Evolutionary conservation across 2,797 vertebrate species (phyloP).

Genomic region (Buphagus erythrorhynchus): DNA sequence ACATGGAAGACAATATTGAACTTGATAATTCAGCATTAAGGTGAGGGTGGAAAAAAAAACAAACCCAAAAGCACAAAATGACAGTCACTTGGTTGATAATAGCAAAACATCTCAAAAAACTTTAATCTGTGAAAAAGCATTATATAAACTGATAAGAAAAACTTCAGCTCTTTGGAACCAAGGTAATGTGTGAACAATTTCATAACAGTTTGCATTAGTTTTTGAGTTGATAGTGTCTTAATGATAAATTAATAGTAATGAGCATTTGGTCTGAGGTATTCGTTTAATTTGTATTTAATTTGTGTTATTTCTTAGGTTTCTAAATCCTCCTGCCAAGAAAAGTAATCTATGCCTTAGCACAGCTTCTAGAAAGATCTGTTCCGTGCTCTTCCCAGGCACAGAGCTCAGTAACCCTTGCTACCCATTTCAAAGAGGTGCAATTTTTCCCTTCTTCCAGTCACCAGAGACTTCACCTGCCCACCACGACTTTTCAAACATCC

Average conservation of each 20-base stretch:
- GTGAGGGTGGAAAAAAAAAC: accelerated
- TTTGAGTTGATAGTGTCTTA: not conserved
- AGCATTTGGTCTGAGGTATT: not conserved
- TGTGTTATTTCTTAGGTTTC: not conserved
- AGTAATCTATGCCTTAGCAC: not conserved
- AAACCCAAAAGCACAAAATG: not conserved
- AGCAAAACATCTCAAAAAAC: not conserved
- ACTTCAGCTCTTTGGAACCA: not conserved
- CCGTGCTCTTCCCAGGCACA: too few species aligned
- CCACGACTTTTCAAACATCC: accelerated
- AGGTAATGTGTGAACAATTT: not conserved
- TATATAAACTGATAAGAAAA: not conserved
- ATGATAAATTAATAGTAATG: not conserved
- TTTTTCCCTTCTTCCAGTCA: not conserved
- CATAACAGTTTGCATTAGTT: not conserved
- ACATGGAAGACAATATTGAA: not conserved
- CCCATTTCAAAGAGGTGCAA: not conserved
- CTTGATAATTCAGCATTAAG: not conserved
- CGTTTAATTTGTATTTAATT: not conserved
- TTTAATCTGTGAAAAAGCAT: not conserved
- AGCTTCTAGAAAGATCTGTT: not conserved
- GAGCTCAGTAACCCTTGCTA: not conserved
- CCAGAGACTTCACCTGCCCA: not conserved
- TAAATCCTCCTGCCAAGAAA: not conserved
- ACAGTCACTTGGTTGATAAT: not conserved